Conservation (phyloP, 2,888 invertebrate genomes). For the Diarsia dahlii region DNA sequence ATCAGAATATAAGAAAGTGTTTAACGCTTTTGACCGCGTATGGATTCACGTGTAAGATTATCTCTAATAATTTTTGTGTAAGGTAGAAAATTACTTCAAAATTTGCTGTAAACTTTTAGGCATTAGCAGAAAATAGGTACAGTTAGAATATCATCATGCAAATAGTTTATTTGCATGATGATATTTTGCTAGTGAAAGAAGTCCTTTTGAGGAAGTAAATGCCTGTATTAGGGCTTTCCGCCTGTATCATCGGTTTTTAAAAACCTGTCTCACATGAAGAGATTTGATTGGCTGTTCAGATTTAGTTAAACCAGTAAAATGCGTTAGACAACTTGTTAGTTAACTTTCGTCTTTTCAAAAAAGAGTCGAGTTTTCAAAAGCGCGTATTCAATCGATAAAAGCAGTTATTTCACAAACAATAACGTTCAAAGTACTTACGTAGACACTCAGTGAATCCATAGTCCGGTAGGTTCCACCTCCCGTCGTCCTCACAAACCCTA, state of each 20-base stretch:
- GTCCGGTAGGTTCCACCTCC: constrained; percentile 96
- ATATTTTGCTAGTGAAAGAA: no score
- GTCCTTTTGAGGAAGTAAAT: no score
- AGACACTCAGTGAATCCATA: constrained; percentile 97
- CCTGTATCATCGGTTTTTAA: neutral
- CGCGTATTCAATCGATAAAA: neutral
- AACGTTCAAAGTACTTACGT: constrained; percentile 92
- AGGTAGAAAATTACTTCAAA: neutral
- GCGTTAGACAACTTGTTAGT: neutral
- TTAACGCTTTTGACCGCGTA: neutral
- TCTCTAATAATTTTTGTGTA: neutral
- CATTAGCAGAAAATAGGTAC: neutral
- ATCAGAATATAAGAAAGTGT: neutral
- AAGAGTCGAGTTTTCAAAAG: neutral
- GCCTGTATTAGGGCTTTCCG: no score
- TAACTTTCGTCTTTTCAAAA: neutral
- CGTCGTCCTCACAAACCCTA: constrained; percentile 94
- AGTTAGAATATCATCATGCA: neutral
- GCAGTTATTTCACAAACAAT: neutral
- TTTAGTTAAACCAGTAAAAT: neutral
- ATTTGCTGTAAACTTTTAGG: neutral
- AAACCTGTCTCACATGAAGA: neutral
- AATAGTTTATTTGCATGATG: no score
- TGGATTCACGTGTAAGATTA: neutral
- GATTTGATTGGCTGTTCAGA: neutral